Percentiles rank a stretch among this genome's conserved stretches.
Evolutionary conservation across 2,113 vertebrate species (phyloP).

Genomic region (Nothoprocta pentlandii): DNA sequence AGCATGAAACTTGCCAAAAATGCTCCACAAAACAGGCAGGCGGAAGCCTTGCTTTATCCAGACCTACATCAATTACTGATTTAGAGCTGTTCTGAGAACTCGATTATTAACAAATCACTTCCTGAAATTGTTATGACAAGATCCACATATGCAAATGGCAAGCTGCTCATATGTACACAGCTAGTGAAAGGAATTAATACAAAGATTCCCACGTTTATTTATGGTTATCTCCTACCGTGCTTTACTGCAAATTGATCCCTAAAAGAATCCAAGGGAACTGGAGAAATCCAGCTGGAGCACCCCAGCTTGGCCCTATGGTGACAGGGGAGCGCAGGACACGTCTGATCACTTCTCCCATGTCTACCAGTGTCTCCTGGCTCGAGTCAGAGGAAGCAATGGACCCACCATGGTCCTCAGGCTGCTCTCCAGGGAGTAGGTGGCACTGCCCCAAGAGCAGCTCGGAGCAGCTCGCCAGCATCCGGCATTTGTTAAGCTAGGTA

Average conservation of each 20-base stretch:
- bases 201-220: constrained; percentile 71
- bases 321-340: not conserved
- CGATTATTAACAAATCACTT: constrained; percentile 85
- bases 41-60: constrained; percentile 74
- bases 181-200: constrained; percentile 72
- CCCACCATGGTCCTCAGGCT: not conserved
- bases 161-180: constrained; percentile 70
- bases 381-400: not conserved
- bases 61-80: constrained; percentile 79
- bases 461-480: not conserved
- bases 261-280: constrained; percentile 19
- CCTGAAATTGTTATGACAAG: constrained; percentile 78
- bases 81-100: constrained; percentile 81
- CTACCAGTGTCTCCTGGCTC: not conserved
- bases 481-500: not conserved
- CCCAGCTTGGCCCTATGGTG: constrained; percentile 18
- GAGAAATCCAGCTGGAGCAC: constrained; percentile 12
- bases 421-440: not conserved
- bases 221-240: constrained; percentile 65
- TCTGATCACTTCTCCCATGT: not conserved
- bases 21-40: constrained; percentile 75
- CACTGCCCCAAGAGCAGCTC: not conserved
- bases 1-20: constrained; percentile 79
- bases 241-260: constrained; percentile 62
- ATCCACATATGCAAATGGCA: constrained; percentile 79